Evolutionary conservation across 2,113 vertebrate species (phyloP).

Genomic region (Callorhinus ursinus): DNA sequence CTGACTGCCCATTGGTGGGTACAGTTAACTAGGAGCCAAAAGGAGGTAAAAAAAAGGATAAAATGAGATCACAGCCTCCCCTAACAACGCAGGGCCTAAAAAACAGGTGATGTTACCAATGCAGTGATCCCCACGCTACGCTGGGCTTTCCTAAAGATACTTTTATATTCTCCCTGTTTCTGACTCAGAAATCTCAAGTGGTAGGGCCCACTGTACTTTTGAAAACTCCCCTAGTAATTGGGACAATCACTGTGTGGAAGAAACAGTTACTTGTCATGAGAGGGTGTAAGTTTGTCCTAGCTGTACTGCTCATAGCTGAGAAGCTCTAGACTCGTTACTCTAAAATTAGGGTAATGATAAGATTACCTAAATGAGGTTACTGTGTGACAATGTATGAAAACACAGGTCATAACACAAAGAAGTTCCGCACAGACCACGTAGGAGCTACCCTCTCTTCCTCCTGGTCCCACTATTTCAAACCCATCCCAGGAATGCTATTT

Average conservation of each 20-base stretch:
- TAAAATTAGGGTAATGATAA: neutral
- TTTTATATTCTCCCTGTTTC: neutral
- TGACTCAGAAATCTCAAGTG: constrained; percentile 25
- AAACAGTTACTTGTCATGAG: neutral
- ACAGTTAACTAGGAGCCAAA: neutral
- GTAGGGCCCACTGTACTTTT: neutral
- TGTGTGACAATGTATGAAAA: neutral
- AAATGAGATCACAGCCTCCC: neutral
- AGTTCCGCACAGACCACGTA: neutral
- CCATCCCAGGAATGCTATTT: neutral
- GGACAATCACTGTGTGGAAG: neutral
- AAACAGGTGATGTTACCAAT: neutral
- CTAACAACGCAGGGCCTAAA: neutral
- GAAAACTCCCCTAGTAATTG: neutral
- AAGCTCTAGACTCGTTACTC: neutral
- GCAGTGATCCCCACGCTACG: neutral
- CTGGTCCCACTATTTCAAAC: neutral
- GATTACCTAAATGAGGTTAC: neutral
- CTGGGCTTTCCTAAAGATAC: neutral
- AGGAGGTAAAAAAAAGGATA: neutral
- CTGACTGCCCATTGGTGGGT: neutral
- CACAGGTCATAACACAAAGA: neutral
- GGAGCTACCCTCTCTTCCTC: neutral
- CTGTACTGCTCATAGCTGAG: neutral
- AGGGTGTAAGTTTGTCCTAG: neutral